Evolutionary conservation across 2,888 invertebrate genomes (phyloP).

Genomic region (Cotesia congregata): DNA sequence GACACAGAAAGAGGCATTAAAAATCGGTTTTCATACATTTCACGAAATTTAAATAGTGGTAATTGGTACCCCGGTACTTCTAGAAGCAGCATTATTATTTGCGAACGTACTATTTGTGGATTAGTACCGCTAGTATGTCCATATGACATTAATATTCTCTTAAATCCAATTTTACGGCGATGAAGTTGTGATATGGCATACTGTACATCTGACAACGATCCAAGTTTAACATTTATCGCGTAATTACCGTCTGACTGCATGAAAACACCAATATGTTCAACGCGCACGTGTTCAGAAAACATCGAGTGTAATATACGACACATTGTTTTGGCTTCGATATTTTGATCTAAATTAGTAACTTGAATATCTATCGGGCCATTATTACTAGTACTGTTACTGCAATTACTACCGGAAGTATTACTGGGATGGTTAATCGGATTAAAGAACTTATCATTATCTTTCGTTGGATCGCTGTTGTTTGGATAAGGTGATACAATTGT

Average conservation of each 20-base stretch:
- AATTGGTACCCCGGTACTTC: slow-evolving; percentile 83
- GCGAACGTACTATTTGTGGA: slow-evolving; percentile 77
- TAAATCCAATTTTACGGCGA: slow-evolving; percentile 84
- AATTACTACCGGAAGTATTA: slow-evolving; percentile 44
- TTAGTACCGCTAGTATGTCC: slow-evolving; percentile 77
- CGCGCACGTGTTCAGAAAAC: slow-evolving; percentile 78
- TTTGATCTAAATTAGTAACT: slow-evolving; percentile 81
- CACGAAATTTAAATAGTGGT: slow-evolving; percentile 85
- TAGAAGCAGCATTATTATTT: slow-evolving; percentile 81
- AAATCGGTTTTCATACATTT: slow-evolving; percentile 85
- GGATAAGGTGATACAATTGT: slow-evolving; percentile 60
- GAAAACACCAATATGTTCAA: slow-evolving; percentile 75
- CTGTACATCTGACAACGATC: slow-evolving; percentile 79
- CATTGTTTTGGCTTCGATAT: slow-evolving; percentile 78
- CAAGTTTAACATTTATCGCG: slow-evolving; percentile 80
- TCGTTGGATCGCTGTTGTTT: slow-evolving; percentile 62
- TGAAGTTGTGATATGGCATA: slow-evolving; percentile 87
- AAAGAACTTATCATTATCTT: slow-evolving; percentile 66
- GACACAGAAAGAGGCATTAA: slow-evolving; percentile 81
- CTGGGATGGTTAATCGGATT: slow-evolving; percentile 63
- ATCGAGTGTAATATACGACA: slow-evolving; percentile 76
- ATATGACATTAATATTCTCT: slow-evolving; percentile 83
- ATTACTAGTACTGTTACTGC: slow-evolving; percentile 42
- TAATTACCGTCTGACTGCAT: slow-evolving; percentile 78
- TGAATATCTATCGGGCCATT: slow-evolving; percentile 73